Conservation (phyloP, 1,140 invertebrate genomes). For the Branchinecta lynchi region DNA sequence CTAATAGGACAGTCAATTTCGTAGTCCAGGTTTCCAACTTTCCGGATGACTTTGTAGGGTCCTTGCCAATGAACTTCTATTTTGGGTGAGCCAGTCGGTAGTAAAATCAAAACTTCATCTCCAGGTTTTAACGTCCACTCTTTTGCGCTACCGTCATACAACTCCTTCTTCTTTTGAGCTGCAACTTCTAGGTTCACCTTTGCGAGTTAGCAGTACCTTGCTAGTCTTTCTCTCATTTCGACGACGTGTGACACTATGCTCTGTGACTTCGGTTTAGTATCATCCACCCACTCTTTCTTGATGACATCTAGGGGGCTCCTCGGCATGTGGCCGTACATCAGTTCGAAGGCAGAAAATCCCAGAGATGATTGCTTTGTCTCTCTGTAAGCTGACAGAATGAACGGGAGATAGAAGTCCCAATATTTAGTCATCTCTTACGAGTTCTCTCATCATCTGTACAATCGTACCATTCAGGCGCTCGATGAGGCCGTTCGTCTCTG, state of each 20-base stretch:
- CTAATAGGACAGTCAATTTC: not conserved
- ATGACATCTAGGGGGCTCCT: not conserved
- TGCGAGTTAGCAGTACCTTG: not conserved
- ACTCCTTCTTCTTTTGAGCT: not conserved
- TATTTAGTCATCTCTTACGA: constrained; percentile 6
- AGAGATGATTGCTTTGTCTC: not conserved
- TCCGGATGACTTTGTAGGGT: not conserved
- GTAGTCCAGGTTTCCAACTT: not conserved
- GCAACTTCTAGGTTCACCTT: not conserved
- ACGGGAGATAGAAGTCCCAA: not conserved
- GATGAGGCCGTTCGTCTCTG: not conserved
- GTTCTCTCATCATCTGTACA: not conserved
- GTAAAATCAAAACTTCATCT: not conserved
- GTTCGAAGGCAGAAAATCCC: not conserved
- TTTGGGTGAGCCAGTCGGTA: not conserved
- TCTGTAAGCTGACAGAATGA: not conserved
- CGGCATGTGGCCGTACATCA: not conserved
- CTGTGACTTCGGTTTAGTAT: too few relatives aligned
- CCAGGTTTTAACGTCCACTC: not conserved
- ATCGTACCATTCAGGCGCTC: not conserved
- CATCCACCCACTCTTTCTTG: not conserved
- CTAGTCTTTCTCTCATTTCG: not conserved
- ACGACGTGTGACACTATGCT: not conserved
- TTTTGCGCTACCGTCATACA: not conserved
- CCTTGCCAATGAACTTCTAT: not conserved